Evolutionary conservation across 2,113 vertebrate genomes (phyloP).

Genomic region (Polypterus senegalus): DNA sequence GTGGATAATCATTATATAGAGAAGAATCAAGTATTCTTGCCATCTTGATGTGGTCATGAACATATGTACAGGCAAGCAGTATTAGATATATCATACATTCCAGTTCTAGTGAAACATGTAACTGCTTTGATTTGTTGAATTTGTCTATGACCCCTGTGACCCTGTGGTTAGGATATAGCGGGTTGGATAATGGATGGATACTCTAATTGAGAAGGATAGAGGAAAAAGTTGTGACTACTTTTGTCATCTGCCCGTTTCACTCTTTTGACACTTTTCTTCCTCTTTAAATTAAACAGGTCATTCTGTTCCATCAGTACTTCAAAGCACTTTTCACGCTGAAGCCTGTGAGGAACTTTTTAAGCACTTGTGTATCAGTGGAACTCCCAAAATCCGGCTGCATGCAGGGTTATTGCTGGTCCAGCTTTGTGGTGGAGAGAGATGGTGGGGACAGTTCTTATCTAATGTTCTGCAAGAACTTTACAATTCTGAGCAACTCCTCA

Average conservation of each 20-base stretch:
- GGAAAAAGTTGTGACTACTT: too few species aligned
- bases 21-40: too few species aligned
- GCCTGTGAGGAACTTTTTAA: conserved; percentile 97
- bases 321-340: conserved; percentile 88
- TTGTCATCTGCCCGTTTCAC: background rate
- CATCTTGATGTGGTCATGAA: too few species aligned
- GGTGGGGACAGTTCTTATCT: conserved; percentile 98
- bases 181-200: too few species aligned
- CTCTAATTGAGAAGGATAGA: too few species aligned
- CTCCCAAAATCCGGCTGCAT: conserved; percentile 88
- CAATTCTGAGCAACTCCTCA: conserved; percentile 94
- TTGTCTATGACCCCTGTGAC: too few species aligned
- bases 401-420: conserved; percentile 90
- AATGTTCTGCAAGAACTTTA: conserved; percentile 95
- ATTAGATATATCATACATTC: background rate
- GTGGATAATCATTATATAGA: too few species aligned
- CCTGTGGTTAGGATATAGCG: too few species aligned
- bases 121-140: background rate
- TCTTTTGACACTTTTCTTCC: conserved; percentile 16
- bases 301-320: conserved; percentile 85
- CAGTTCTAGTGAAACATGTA: background rate
- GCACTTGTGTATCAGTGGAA: conserved; percentile 94
- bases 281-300: conserved; percentile 53
- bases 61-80: too few species aligned
- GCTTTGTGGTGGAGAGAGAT: conserved; percentile 86